A percentile compares a stretch with the other conserved stretches of the same genome.
Evolutionary conservation across 2,797 vertebrate genomes (phyloP).

Genomic region (Labroides dimidiatus): DNA sequence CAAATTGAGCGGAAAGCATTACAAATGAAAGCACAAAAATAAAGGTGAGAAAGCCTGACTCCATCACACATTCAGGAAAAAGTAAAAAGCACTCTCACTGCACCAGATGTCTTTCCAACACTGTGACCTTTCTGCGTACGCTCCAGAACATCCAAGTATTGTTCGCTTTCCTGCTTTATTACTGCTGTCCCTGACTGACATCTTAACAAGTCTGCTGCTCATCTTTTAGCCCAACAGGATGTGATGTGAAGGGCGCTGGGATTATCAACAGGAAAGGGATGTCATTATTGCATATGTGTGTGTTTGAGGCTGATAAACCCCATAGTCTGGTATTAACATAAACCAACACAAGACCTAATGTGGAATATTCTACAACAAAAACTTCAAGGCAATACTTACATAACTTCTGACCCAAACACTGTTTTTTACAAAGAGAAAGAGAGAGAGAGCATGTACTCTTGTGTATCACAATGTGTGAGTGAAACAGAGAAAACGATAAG

Average conservation of each 20-base stretch:
- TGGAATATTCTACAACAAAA: slow-evolving; percentile 13
- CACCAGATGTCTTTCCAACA: slow-evolving; percentile 48
- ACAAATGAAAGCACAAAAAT: slow-evolving; percentile 51
- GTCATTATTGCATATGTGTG: slow-evolving; percentile 33
- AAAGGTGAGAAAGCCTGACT: slow-evolving; percentile 59
- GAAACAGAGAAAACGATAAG: slow-evolving; percentile 55
- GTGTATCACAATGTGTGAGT: slow-evolving; percentile 45
- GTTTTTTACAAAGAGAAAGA: slow-evolving; percentile 46
- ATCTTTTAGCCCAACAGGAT: slow-evolving; percentile 63
- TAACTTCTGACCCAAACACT: slow-evolving; percentile 46
- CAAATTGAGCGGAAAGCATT: slow-evolving; percentile 35
- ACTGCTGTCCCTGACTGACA: slow-evolving; percentile 62
- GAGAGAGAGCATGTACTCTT: slow-evolving; percentile 28
- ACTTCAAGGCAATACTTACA: slow-evolving; percentile 37
- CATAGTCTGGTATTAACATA: slow-evolving; percentile 5
- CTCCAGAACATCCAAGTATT: slow-evolving; percentile 40
- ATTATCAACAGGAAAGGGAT: slow-evolving; percentile 76
- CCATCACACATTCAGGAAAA: slow-evolving; percentile 67
- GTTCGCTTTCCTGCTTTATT: slow-evolving; percentile 34
- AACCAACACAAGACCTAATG: slow-evolving; percentile 11
- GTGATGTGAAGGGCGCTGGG: slow-evolving; percentile 32
- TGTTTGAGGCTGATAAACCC: slow-evolving; percentile 70
- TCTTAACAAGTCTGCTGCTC: slow-evolving; percentile 47
- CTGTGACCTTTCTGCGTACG: slow-evolving; percentile 51
- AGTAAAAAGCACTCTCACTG: slow-evolving; percentile 25